Base-by-base conservation (phyloP, 1,140 invertebrate species). In the Drosophila ambigua region DNA sequence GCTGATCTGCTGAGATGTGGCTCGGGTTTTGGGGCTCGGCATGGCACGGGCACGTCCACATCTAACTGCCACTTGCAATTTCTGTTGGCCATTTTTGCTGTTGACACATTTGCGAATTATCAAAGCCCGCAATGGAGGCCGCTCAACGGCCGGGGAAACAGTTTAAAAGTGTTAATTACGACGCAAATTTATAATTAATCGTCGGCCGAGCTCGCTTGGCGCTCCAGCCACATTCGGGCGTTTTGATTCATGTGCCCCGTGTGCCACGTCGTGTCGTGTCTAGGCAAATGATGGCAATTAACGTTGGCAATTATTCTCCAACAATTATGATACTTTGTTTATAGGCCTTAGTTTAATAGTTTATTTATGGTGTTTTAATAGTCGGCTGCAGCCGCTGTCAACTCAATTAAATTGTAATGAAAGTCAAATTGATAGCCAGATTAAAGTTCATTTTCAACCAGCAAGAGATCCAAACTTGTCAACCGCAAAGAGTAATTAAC, bases 151-250 rank as follows among this genome's bases (percentile, higher is more conserved):
- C 71, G 55, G 61, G 46, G 58, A 61, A 52, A 52, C 82, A 79
- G 78, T 79, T 87, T 88, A 88, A 87, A 69, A 87, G 82, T 87
- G 82, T 87, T 87, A 87, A 87, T 87, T 88, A 87, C 83, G 83
- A 87, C 75, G 83, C 83, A 87, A 88, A 87, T 87, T 87, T 87
- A 87, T 87, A 87, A 87, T 87, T 87, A 85, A 85, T 87, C 83
- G 83, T 46, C 52, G 66, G 60, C 69, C 64, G 43, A 69, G 66
- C 24, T 31, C 28, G 2, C 20, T 51, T 66, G 73, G 61, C 60
- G 52, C n/a, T 15, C 71, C 72, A 74, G n/a, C 44, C 66, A 58
- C 20, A 20, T 20, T 60, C 49, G 15, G 41, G 39, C 52, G 52
- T 61, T 72, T 77, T 84, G 82, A 87, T 85, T 81, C 81, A 85